A percentile compares a stretch with the other conserved stretches of the same genome.
Conservation (phyloP, 2,888 invertebrate genomes). For the Geophilus truncorum region DNA sequence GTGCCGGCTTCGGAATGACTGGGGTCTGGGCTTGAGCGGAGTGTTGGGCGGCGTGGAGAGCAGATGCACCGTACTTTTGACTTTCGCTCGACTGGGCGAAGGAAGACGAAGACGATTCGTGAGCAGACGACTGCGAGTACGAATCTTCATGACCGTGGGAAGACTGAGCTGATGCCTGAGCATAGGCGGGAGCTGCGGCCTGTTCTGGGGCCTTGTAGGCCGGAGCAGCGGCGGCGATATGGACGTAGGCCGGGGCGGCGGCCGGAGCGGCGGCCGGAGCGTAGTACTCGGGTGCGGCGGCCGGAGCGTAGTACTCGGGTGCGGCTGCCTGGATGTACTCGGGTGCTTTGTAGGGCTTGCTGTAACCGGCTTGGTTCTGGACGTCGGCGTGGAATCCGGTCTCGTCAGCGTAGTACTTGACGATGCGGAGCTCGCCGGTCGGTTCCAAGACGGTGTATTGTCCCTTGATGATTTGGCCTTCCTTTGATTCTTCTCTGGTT, state of each 20-base stretch:
- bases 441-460: constrained; percentile 37
- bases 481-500: background rate
- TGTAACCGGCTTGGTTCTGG: constrained; percentile 32
- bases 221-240: background rate
- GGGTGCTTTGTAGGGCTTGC: constrained; percentile 10
- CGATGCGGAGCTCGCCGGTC: constrained; percentile 37
- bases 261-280: background rate
- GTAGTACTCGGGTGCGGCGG: background rate
- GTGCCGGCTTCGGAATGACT: no score
- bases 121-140: background rate
- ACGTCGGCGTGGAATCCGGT: constrained; percentile 37
- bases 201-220: background rate
- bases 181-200: background rate
- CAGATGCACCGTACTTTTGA: background rate
- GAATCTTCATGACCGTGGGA: background rate
- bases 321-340: no score
- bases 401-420: constrained; percentile 37
- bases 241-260: background rate
- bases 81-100: background rate
- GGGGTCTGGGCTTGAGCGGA: no score
- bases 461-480: constrained; percentile 31
- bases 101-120: background rate
- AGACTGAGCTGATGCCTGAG: background rate
- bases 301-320: background rate
- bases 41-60: background rate